phyloP scores from a whole-genome alignment of 2,888 invertebrate species.

The Rhorus exstirpatorius region DNA sequence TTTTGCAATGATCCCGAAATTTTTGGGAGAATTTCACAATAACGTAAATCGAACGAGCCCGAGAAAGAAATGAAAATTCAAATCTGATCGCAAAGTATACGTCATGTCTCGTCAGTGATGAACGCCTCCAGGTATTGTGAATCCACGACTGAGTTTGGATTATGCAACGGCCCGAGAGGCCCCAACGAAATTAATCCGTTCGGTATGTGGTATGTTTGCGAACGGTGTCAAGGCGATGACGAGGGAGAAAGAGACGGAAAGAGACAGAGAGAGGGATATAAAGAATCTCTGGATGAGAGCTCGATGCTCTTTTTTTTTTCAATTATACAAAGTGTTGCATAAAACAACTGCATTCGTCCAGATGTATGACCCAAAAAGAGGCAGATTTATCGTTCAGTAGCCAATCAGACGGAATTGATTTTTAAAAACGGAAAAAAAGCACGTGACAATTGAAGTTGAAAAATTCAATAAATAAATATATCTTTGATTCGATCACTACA shows the following conservation, averaged over 20 bases:
- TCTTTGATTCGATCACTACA: no score
- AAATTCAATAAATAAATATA: no score
- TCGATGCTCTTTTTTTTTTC: slow-evolving; percentile 6
- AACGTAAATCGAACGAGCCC: neutral
- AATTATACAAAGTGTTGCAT: neutral
- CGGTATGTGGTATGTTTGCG: slow-evolving; percentile 38
- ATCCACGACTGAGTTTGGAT: slow-evolving; percentile 73
- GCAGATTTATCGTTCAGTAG: neutral
- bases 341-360: neutral
- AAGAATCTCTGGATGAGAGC: neutral
- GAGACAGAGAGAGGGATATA: slow-evolving; percentile 24
- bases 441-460: no score
- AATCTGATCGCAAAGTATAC: neutral
- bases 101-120: neutral
- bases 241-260: slow-evolving; percentile 32
- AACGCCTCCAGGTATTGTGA: slow-evolving; percentile 69
- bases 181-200: slow-evolving; percentile 69
- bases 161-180: slow-evolving; percentile 61
- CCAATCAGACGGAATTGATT: no score
- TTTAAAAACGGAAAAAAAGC: no score
- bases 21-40: no score
- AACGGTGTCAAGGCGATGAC: slow-evolving; percentile 69
- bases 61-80: neutral
- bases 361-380: neutral
- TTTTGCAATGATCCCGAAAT: no score